These are phyloP conservation scores for Euplexia lucipara DNA, from an alignment of 2,888 invertebrate species.

Conservation along the genomic window DNA sequence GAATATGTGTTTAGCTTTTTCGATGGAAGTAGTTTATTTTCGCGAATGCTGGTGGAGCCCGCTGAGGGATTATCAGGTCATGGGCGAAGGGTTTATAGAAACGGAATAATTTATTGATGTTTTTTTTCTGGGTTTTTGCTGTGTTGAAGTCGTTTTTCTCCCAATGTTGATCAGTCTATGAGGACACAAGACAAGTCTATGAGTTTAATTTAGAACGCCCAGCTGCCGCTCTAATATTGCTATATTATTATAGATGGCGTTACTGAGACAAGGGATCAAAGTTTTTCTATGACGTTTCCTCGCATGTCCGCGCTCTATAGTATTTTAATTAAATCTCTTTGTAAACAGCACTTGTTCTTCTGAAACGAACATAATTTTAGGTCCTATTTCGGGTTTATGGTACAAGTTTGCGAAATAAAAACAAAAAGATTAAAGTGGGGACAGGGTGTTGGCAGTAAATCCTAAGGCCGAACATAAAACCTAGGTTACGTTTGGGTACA, in stretches of 20 bases:
- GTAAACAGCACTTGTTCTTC: slow-evolving; percentile 33
- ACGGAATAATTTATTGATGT: not conserved
- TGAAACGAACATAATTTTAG: slow-evolving; percentile 43
- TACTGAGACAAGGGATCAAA: too few relatives aligned
- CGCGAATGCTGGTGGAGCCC: not conserved
- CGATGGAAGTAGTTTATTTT: slow-evolving; percentile 16
- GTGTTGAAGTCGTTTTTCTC: too few relatives aligned
- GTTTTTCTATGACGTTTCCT: too few relatives aligned
- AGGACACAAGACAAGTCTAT: too few relatives aligned
- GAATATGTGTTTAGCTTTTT: slow-evolving; percentile 20
- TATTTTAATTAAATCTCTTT: too few relatives aligned
- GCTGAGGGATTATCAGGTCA: slow-evolving; percentile 4
- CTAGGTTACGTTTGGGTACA: too few relatives aligned
- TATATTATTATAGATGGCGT: too few relatives aligned
- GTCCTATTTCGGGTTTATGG: slow-evolving; percentile 41
- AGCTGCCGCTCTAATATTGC: too few relatives aligned
- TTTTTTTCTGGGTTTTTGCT: not conserved
- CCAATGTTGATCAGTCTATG: too few relatives aligned
- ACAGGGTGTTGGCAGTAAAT: slow-evolving; percentile 20
- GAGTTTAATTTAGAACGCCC: too few relatives aligned
- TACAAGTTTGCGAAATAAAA: slow-evolving; percentile 44
- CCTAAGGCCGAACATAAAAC: slow-evolving; percentile 31
- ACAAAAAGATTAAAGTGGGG: slow-evolving; percentile 36
- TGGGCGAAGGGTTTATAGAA: not conserved
- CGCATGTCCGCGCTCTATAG: too few relatives aligned